Base-by-base conservation (phyloP, 2,888 invertebrate genomes). In the Eilema sororculum region DNA sequence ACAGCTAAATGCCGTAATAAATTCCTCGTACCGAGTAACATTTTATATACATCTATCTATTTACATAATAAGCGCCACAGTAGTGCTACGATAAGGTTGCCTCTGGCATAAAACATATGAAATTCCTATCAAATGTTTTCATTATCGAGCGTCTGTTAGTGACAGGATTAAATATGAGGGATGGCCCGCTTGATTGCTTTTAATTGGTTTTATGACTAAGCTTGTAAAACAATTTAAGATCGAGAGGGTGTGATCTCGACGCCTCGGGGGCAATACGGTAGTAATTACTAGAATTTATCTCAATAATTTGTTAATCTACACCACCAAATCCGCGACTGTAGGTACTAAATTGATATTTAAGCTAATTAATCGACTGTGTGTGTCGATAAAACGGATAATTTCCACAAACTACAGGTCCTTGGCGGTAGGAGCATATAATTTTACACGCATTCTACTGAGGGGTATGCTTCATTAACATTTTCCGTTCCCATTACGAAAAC, bases 401-500 rank as follows among this genome's bases (percentile, higher is more conserved):
- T 82, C 78, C 83, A 83, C 81, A 89, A 91, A 90, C 89, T 89
- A 89, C 76, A 84, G 84, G 82, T 83, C 84, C 72, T 81, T 76
- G 80, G 81, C 73, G 76, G 78, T 75, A 82, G 79, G 79, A 83
- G 82, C 81, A 84, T 87, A 85, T 90, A 90, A 91, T 91, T 91
- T 88, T 88, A 87, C 78, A 79, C 87, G 87, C 86, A 86, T 87
- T 89, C 84, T 84, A 83, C 82, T 79, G 74, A 86, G 86, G 84
- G 84, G 87, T 87, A 88, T 85, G 89, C 89, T 88, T 93, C 90
- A 93, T 93, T 94, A 93, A 89, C 90, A 94, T 94, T 93, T 92
- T 92, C 90, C 89, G 87, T 91, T 91, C 91, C 90, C 90, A 91
- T 92, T 94, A 92, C 89, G 91, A 92, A 91, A 91, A 91, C 90